These are phyloP conservation scores for Paralichthys olivaceus DNA, from an alignment of 2,113 vertebrate species.

Conservation along the genomic window DNA sequence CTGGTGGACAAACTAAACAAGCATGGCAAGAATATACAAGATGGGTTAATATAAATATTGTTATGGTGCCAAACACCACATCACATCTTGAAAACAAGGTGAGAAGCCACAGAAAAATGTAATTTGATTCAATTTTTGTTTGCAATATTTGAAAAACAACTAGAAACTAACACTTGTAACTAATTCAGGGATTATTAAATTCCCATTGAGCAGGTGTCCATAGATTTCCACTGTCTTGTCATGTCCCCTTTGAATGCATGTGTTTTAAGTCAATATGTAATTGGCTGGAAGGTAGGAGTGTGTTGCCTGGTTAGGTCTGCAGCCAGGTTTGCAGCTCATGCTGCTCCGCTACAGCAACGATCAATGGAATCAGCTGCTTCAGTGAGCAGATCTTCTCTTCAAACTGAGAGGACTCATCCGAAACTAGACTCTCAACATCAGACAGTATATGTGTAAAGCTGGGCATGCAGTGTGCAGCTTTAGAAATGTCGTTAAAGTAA, in stretches of 20 bases:
- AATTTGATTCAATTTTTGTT: neutral
- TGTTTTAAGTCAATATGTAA: slow-evolving; percentile 21
- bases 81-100: neutral
- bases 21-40: neutral
- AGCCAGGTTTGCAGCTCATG: slow-evolving; percentile 7
- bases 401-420: neutral
- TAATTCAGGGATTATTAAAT: neutral
- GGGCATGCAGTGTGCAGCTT: neutral
- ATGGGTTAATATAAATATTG: neutral
- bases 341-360: slow-evolving; percentile 32
- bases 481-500: neutral
- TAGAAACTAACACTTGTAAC: neutral
- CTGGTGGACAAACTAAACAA: neutral
- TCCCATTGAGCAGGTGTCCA: slow-evolving; percentile 1
- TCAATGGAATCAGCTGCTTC: slow-evolving; percentile 49
- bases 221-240: neutral
- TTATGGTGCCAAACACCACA: neutral
- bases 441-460: neutral
- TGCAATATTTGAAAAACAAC: neutral
- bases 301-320: slow-evolving; percentile 21
- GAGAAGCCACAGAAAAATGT: neutral
- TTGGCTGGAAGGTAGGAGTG: slow-evolving; percentile 1
- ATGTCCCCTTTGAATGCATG: neutral
- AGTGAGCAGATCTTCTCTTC: slow-evolving; percentile 43
- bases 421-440: neutral